Evolutionary conservation across 2,797 vertebrate genomes (phyloP).

Genomic region (Sus cebifrons): DNA sequence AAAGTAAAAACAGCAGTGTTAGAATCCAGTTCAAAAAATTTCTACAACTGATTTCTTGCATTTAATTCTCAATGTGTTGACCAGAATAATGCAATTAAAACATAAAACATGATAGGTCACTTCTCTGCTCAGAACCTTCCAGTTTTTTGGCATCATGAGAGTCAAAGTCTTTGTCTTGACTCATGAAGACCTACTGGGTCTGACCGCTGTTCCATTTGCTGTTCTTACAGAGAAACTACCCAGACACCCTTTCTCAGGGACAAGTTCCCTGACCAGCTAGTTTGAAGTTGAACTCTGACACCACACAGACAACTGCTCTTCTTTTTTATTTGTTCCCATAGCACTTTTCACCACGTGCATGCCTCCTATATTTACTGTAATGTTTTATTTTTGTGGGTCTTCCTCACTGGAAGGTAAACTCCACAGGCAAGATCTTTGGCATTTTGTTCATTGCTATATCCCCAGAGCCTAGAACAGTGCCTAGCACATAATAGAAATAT

Average conservation of each 20-base stretch:
- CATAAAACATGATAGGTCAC: background rate
- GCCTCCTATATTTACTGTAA: background rate
- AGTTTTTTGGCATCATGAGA: background rate
- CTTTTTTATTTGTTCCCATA: background rate
- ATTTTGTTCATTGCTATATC: background rate
- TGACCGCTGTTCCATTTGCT: background rate
- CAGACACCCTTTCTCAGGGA: background rate
- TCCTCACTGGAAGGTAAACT: background rate
- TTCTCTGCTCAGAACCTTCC: background rate
- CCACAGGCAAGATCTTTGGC: background rate
- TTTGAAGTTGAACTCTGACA: background rate
- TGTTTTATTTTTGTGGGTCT: background rate
- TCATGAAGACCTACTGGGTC: background rate
- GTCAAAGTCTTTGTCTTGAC: background rate
- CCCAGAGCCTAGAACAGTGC: background rate
- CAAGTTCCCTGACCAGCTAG: background rate
- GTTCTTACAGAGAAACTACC: background rate
- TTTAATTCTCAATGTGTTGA: background rate
- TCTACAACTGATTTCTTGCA: background rate
- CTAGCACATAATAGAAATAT: background rate
- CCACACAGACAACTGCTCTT: fast-evolving
- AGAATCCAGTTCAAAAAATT: background rate
- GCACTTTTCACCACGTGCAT: background rate
- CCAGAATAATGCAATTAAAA: background rate
- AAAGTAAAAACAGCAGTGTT: background rate